These are phyloP conservation scores for Puntigrus tetrazona DNA, from an alignment of 2,113 vertebrate genomes.

Conservation along the genomic window DNA sequence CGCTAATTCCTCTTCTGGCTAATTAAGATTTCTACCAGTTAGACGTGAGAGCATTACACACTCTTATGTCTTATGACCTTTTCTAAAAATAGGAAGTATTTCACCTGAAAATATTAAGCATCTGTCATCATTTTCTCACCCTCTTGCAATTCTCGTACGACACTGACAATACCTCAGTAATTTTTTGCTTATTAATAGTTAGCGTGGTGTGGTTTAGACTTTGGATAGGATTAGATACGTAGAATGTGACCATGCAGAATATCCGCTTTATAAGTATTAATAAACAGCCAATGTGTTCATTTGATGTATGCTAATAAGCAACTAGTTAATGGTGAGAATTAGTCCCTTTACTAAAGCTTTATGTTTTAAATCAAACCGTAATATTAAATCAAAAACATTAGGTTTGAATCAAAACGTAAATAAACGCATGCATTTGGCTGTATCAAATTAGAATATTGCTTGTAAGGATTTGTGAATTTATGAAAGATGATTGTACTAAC, in stretches of 20 bases:
- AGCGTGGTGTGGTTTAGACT: too few species aligned
- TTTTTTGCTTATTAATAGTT: too few species aligned
- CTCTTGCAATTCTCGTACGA: not conserved
- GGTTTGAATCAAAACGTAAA: not conserved
- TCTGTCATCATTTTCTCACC: not conserved
- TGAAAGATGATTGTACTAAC: not conserved
- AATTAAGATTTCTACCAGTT: not conserved
- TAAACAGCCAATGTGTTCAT: too few species aligned
- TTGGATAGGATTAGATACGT: too few species aligned
- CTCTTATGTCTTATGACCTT: not conserved
- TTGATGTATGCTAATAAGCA: too few species aligned
- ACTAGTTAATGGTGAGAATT: too few species aligned
- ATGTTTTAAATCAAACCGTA: too few species aligned
- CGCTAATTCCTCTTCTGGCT: slow-evolving; percentile 5
- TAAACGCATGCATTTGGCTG: not conserved
- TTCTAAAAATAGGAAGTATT: not conserved
- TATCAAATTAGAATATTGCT: not conserved
- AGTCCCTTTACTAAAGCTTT: too few species aligned
- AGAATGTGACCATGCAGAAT: too few species aligned
- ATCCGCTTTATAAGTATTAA: too few species aligned
- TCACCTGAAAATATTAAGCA: not conserved
- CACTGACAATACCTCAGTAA: not conserved
- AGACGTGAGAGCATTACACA: not conserved
- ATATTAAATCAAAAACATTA: not conserved
- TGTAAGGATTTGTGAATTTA: not conserved